Base-by-base conservation (phyloP, 2,888 invertebrate species). In the Caradrina clavipalpis region DNA sequence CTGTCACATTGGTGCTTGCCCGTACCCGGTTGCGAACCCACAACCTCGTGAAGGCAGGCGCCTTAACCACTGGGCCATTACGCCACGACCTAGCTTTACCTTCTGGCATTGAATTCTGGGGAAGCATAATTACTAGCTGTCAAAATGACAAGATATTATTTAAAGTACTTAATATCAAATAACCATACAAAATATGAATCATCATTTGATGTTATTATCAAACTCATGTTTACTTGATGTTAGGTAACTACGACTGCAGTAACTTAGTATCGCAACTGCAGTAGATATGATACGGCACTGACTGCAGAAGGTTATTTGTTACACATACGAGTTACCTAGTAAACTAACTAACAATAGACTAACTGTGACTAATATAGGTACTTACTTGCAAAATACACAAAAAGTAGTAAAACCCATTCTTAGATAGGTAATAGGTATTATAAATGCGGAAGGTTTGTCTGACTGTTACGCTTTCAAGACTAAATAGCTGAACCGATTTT, bases 301-400 rank as follows among this genome's bases (percentile, higher is more conserved):
- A 69, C 59, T 58, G 7, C 19, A 26, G 67, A 64, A 63, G 57
- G 59, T 62, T 71, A 65, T 72, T 55, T 71, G 53, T 57, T 22
- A 51, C 45, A 68, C 67, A 75, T 74, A 75, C 51, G 26, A 71
- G 35, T 39, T 42, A 45, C 11, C 17, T 45, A 39, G 26, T 39
- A 69, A 61, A 54, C 15, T 49, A 60, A 73, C 15, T 49, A 60
- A 73, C 26, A 50, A 50, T 19, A 57, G 31, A 55, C 45, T 61
- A 55, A 17, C 21, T 56, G 6, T 54, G n/a, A 47, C 59, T 49
- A 15, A n/a, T 17, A 26, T n/a, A n/a, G n/a, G n/a, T n/a, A n/a
- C n/a, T n/a, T n/a, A 66, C 60, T 76, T 65, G 17, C 22, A 47
- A 26, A 26, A 31, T 54, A 68, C 22, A 50, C 47, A 61, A 56